Evolutionary conservation across 2,113 vertebrate genomes (phyloP).

Genomic region (Peromyscus maniculatus): DNA sequence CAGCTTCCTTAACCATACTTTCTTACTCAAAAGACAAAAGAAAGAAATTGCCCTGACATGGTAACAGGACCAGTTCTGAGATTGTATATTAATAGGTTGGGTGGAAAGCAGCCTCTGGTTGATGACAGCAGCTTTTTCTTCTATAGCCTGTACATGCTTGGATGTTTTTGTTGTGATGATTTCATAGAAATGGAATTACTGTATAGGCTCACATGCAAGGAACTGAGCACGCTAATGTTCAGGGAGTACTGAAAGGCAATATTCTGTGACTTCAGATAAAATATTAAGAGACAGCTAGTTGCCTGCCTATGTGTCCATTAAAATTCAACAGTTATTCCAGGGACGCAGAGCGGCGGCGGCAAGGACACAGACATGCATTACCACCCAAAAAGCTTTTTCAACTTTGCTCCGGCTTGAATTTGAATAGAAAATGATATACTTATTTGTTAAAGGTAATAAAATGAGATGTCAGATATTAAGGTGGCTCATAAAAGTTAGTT

Average conservation of each 20-base stretch:
- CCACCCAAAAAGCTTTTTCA: neutral
- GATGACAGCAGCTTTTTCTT: neutral
- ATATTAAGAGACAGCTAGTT: neutral
- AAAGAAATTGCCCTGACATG: neutral
- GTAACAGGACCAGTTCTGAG: conserved; percentile 4
- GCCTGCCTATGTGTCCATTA: neutral
- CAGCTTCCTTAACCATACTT: neutral
- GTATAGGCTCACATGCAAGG: neutral
- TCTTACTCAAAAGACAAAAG: neutral
- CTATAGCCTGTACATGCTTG: neutral
- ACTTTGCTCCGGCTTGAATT: neutral
- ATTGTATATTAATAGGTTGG: neutral
- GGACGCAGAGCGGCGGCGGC: neutral
- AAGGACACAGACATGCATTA: fast-evolving
- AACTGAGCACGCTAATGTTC: neutral
- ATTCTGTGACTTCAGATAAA: neutral
- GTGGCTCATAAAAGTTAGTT: neutral
- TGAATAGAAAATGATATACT: neutral
- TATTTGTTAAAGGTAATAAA: conserved; percentile 21
- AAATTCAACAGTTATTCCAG: neutral
- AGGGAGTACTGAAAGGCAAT: neutral
- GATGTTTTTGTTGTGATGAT: conserved; percentile 30
- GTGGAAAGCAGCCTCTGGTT: neutral
- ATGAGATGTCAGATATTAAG: neutral
- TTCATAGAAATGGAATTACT: neutral